These are phyloP conservation scores for Tipula lateralis DNA, from an alignment of 2,888 invertebrate genomes.

Conservation along the genomic window DNA sequence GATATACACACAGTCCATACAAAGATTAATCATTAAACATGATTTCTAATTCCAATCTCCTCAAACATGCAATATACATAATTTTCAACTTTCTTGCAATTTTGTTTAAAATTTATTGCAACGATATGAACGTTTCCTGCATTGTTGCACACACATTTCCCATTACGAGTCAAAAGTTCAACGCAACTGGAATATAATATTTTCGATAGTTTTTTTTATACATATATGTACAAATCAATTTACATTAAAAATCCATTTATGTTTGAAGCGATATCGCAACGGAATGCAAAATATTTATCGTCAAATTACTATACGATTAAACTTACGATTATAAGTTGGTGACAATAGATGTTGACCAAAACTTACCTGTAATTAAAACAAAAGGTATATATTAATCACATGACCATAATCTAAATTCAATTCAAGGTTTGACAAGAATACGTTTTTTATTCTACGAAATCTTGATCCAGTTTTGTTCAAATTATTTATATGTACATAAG, in stretches of 20 bases:
- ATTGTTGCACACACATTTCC: background rate
- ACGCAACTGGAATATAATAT: background rate
- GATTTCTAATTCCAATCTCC: constrained; percentile 2
- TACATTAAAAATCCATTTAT: background rate
- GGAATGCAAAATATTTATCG: background rate
- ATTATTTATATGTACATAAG: background rate
- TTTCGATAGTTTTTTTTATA: background rate
- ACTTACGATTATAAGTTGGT: background rate
- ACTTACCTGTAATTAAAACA: background rate
- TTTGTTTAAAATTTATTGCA: background rate
- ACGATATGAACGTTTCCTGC: background rate
- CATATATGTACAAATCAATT: background rate
- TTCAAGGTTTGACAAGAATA: background rate
- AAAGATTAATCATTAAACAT: background rate
- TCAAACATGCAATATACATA: background rate
- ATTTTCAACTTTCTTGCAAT: background rate
- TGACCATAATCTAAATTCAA: constrained; percentile 1
- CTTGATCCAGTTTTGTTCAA: background rate
- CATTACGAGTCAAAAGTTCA: background rate
- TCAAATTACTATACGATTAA: background rate
- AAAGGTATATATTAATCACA: background rate
- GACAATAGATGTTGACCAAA: background rate
- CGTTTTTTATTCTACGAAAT: background rate
- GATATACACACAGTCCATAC: background rate
- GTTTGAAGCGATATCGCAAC: background rate